Evolutionary conservation across 2,113 vertebrate species (phyloP), one percentile per base, ranked within the genome.

Genomic region (Bambusicola thoracicus): DNA sequence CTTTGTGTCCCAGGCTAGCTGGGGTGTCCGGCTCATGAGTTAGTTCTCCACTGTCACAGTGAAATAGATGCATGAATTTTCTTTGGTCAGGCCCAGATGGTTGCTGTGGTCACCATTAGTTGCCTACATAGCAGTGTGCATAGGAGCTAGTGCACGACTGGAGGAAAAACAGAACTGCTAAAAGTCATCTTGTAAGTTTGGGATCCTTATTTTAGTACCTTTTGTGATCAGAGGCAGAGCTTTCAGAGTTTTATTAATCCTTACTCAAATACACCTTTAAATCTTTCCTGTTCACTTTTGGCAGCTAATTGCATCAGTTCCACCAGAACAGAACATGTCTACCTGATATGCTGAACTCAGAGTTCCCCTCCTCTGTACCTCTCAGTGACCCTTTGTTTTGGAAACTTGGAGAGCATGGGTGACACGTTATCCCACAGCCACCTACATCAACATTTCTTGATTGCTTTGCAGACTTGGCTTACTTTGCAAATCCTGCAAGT

Each of bases 391-490:
- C 73, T 89, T 81, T 65, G 12, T 69, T 49, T 10, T 51, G 73
- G 75, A 36, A 75, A 55, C 51, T 44, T 53, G 72, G 53, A 81
- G 76, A 82, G 67, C 68, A 86, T 2, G 2, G 55, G 22, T 75
- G 91, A 94, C 65, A 61, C 82, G 16, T 43, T 65, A 29, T 78
- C 85, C 69, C 69, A 79, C 73, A 81, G 34, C 48, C 56, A 61
- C 86, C 81, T 87, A 86, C 82, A 81, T 92, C 76, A 94, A 58
- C 59, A 86, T 61, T 69, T 67, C 75, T 85, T 94, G 87, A 96
- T 81, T 92, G 94, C 95, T 95, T 96, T 91, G 73, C 70, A 90
- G 91, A 93, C 93, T 92, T 87, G 84, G 85, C 89, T 96, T 96
- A 67, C 87, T 84, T 93, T 80, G 89, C 94, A 96, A 92, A 92